These are phyloP conservation scores for Glaucomys volans DNA, from an alignment of 2,113 vertebrate species.

Conservation along the genomic window DNA sequence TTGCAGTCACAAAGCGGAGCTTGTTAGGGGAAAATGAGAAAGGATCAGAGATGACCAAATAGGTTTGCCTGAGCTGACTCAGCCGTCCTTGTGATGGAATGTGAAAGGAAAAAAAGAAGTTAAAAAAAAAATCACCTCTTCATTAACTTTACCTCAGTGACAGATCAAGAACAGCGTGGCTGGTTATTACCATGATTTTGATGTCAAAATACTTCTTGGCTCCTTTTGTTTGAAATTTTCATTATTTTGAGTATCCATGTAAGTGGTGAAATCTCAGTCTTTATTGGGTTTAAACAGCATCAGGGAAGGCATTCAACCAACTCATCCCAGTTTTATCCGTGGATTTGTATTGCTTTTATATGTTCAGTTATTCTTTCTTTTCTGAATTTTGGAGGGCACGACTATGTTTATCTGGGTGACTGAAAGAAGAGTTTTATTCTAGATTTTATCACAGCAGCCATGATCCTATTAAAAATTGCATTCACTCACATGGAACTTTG, in stretches of 20 bases:
- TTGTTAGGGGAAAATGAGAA: constrained; percentile 69
- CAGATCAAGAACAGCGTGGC: neutral
- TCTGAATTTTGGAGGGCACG: neutral
- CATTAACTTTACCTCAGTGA: neutral
- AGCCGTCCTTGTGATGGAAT: neutral
- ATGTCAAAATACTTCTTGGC: neutral
- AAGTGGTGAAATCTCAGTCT: neutral
- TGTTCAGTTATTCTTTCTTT: constrained; percentile 21
- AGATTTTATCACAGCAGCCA: neutral
- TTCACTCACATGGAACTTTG: neutral
- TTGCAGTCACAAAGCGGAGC: constrained; percentile 51
- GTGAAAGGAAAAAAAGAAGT: neutral
- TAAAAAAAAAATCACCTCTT: neutral
- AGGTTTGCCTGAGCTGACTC: neutral
- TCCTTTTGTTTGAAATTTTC: neutral
- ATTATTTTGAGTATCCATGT: neutral
- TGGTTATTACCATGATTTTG: neutral
- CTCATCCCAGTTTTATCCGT: neutral
- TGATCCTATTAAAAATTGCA: neutral
- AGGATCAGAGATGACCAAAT: constrained; percentile 40
- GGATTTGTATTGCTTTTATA: neutral
- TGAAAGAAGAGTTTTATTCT: neutral
- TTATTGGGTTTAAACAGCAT: neutral
- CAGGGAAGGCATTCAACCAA: neutral
- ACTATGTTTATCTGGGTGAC: neutral